Evolutionary conservation across 2,113 vertebrate genomes (phyloP).

Genomic region (Cephalopterus ornatus): DNA sequence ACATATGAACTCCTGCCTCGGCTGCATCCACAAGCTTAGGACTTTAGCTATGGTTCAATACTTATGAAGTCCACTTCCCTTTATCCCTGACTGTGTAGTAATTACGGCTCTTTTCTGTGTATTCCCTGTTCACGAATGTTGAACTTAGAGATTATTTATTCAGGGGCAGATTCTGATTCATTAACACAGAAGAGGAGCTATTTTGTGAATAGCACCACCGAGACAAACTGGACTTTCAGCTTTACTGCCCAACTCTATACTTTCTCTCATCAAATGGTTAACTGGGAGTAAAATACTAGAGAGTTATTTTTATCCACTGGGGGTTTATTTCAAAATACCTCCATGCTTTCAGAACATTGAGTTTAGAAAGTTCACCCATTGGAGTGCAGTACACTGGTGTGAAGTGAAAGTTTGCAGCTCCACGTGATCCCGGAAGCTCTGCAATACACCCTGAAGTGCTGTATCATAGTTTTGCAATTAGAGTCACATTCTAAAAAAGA

Average conservation of each 20-base stretch:
- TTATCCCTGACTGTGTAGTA: neutral
- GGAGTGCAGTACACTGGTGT: neutral
- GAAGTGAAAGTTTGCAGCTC: constrained; percentile 64
- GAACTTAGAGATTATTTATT: neutral
- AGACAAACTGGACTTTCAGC: neutral
- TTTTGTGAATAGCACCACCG: neutral
- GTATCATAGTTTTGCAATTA: constrained; percentile 42
- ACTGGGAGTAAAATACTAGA: neutral
- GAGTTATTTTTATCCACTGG: constrained; percentile 20
- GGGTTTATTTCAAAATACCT: constrained; percentile 41
- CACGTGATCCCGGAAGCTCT: constrained; percentile 33
- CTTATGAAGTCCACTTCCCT: neutral
- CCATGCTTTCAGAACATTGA: neutral
- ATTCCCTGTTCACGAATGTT: neutral
- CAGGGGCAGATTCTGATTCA: neutral
- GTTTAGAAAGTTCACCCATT: constrained; percentile 36
- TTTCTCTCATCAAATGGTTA: neutral
- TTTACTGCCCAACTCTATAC: neutral
- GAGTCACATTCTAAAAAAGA: constrained; percentile 15
- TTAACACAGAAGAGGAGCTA: neutral
- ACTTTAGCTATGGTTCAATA: neutral
- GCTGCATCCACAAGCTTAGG: neutral
- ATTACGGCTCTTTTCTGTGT: neutral
- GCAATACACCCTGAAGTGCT: constrained; percentile 14
- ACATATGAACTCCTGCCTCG: neutral